Base-by-base conservation (phyloP, 37 sponge, comb jelly and placozoan genomes). In the Beroe forskalii region DNA sequence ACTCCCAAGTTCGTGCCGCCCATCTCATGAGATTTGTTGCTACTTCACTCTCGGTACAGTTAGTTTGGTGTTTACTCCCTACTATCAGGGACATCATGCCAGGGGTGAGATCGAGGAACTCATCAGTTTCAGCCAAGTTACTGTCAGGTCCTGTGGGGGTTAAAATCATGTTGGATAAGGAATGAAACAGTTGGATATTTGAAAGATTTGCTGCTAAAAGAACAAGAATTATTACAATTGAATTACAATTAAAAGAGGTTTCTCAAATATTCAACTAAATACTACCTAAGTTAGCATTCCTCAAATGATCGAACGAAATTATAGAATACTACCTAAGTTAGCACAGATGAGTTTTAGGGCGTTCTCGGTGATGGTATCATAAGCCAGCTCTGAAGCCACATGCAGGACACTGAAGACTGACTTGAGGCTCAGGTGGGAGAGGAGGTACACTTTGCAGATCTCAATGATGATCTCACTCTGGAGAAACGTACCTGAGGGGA, bases 1-100 rank as follows among this genome's bases (percentile, higher is more conserved):
- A 69, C 72, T 69, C 72, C 72, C 72, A 69, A 17, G 72, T 69
- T 33, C 72, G 72, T 2, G 44, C 86, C 12, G 86, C 86, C 86
- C 86, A 80, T 20, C 86, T 8, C 4, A 80, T 4, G 28, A 80
- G 38, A 0, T 19, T 48, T 23, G 25, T 25, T 24, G 55, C 86
- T 43, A 80, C 19, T 41, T 80, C 86, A 27, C 38, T 80, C 40
- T 80, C 86, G 3, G 22, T 80, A 30, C 86, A 80, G 55, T 80
- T 44, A 23, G 86, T 80, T 12, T 48, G 55, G 24, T 2, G 27
- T 14, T 37, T 27, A 27, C 40, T 44, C 48, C 40, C 55, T 24
- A 80, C 38, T 9, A 80, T 23, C 2, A 44, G 22, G 25, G 86
- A 44, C 86, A 80, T 80, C 17, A 12, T 1, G 3, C 27, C 25